Base-by-base conservation (phyloP, 2,113 vertebrate species). In the Cynopterus brachyotis region DNA sequence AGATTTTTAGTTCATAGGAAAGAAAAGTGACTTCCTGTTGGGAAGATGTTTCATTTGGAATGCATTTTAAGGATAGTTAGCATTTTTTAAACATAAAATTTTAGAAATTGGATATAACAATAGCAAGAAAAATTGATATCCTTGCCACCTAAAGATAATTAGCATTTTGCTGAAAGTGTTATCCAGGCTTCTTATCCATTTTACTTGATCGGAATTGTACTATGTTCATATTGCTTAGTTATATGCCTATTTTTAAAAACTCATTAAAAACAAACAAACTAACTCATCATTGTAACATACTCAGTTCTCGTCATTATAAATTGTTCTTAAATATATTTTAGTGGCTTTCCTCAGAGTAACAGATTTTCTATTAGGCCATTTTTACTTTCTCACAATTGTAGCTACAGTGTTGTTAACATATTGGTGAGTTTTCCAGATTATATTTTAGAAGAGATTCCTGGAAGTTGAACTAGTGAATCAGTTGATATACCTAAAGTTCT, bases 321-420 rank as follows among this genome's bases (percentile, higher is more conserved):
- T 84, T 4, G 28, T 88, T 81, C 30, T 96, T 91, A 94, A 93
- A 69, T 79, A 40, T 83, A 76, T 76, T 84, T 93, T 92, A 93
- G 30, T 96, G 40, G 6, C 26, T 94, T 47, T 86, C n/a, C 70
- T 90, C 37, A 89, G 8, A 80, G n/a, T 94, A 93, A 92, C 9
- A 53, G 5, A 75, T 81, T 93, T 90, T 57, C 30, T 70, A 7
- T 40, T 91, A 81, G 47, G 37, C n/a, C 72, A 86, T 81, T 88
- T 93, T 11, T 22, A 37, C 66, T 88, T 95, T 96, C 90, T 94
- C 37, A 66, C n/a, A 83, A 8, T 81, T 86, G 10, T 16, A 95
- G 12, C 30, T 94, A 32, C 42, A 50, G 24, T 92, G 10, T 73
- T 53, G 7, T 94, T 95, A 97, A 86, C 35, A 73, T 73, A 30